Base-by-base conservation (phyloP, 2,797 vertebrate species). In the Enteromius trimaculatus region DNA sequence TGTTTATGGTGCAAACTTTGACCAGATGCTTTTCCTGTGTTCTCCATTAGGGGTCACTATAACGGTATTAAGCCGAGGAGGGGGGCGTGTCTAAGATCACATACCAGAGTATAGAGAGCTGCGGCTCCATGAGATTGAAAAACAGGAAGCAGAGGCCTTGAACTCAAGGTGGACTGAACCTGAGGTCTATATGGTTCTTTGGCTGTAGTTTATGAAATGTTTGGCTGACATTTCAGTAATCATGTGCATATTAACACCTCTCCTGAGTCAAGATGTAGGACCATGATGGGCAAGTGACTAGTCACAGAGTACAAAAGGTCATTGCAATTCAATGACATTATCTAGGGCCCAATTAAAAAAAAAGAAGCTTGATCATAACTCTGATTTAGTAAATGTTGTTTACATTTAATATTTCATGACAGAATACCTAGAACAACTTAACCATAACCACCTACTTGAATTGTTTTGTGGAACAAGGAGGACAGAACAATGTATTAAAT, bases 391-490 rank as follows among this genome's bases (percentile, higher is more conserved):
- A n/a, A 10, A 58, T 75, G 44, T 37, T 9, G 10, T 29, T 75
- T 66, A 34, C 34, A 66, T 16, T 23, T 53, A 37, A 6, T 29
- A 9, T 2, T 75, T 6, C 5, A 17, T 55, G 16, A 26, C 44
- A 23, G 8, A 75, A 75, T 47, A 49, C 53, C 39, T 23, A 47
- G 37, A 9, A 26, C 66, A 7, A 65, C 2, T 69, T 83, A 1
- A 47, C 23, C 49, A 31, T 31, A 77, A 60, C 72, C 81, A 60
- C 81, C 51, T 19, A 77, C 81, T 77, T 77, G 4, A 78, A 8
- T 66, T 13, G 7, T 26, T 77, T 77, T 58, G 51, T 58, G 49
- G n/a, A 76, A 82, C n/a, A 1, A 29, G 69, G 39, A 60, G 49
- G 26, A 55, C 2, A 53, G 66, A 31, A 44, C n/a, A 76, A 76